phyloP scores from a whole-genome alignment of 1,140 invertebrate genomes.

The Drosophila tani region DNA sequence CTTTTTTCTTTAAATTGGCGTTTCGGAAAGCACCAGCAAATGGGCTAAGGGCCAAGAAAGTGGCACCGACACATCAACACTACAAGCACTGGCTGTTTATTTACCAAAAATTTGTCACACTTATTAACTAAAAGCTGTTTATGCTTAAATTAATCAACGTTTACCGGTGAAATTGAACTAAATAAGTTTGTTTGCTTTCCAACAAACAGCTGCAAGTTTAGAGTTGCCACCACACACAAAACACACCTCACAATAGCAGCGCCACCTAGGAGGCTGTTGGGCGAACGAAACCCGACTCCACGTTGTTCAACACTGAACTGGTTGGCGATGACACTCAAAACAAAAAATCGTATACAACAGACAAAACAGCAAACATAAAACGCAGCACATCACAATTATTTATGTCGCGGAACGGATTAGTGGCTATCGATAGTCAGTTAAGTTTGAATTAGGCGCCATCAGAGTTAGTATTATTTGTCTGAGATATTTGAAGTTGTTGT shows the following conservation, averaged over 20 bases:
- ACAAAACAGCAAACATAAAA: conserved; percentile 6
- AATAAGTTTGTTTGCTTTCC: conserved; percentile 19
- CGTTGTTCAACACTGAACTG: neutral
- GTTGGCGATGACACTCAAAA: neutral
- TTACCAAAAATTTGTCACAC: neutral
- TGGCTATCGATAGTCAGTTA: too few species aligned
- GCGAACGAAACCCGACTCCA: neutral
- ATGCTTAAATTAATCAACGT: neutral
- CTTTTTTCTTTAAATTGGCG: conserved; percentile 6
- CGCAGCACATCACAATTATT: conserved; percentile 2
- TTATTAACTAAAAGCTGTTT: neutral
- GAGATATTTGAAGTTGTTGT: too few species aligned
- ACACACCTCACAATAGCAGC: neutral
- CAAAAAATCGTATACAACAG: neutral
- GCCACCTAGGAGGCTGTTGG: neutral
- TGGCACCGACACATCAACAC: neutral
- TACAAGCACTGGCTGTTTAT: neutral
- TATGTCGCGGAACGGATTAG: too few species aligned
- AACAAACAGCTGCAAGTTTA: conserved; percentile 18
- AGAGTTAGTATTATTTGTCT: too few species aligned
- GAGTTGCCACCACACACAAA: neutral
- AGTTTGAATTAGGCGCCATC: too few species aligned
- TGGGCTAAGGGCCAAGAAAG: conserved; percentile 9
- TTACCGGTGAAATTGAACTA: conserved; percentile 27
- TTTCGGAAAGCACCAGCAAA: conserved; percentile 6